These are phyloP conservation scores for Neoaliturus tenellus DNA, from an alignment of 2,888 invertebrate genomes.

Conservation along the genomic window DNA sequence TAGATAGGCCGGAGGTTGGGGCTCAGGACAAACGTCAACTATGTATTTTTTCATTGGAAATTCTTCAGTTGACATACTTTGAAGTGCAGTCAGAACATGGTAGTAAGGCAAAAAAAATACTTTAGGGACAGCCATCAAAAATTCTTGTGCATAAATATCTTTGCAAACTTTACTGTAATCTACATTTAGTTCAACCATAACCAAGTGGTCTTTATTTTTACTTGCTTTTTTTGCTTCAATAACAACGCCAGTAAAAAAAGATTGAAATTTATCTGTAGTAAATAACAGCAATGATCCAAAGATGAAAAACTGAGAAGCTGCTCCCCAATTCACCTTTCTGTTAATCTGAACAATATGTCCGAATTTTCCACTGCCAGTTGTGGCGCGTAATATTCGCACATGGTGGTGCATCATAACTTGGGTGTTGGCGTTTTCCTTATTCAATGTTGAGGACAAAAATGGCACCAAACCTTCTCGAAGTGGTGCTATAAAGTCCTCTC, in stretches of 20 bases:
- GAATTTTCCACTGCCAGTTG: constrained; percentile 61
- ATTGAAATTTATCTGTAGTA: constrained; percentile 80
- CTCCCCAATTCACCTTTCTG: constrained; percentile 52
- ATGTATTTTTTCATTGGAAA: constrained; percentile 84
- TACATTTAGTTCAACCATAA: constrained; percentile 71
- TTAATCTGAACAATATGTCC: constrained; percentile 68
- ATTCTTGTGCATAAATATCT: constrained; percentile 70
- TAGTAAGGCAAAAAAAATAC: constrained; percentile 90
- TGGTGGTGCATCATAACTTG: constrained; percentile 74
- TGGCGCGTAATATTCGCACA: constrained; percentile 71
- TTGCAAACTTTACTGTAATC: neutral
- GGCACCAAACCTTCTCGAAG: constrained; percentile 77
- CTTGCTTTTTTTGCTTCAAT: constrained; percentile 76
- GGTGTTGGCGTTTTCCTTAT: constrained; percentile 69
- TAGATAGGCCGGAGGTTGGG: constrained; percentile 72
- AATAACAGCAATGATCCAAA: constrained; percentile 85
- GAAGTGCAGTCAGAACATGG: constrained; percentile 82
- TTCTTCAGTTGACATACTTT: constrained; percentile 75
- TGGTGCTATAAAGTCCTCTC: constrained; percentile 88
- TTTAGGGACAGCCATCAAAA: constrained; percentile 84
- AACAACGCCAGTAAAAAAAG: constrained; percentile 82
- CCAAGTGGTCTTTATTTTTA: constrained; percentile 72
- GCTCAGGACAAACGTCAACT: constrained; percentile 73
- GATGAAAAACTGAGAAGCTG: constrained; percentile 76
- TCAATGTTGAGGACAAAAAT: constrained; percentile 61